Percentiles rank a stretch among this genome's conserved stretches.
Evolutionary conservation across 2,113 vertebrate genomes (phyloP).

Genomic region (Thunnus maccoyii): DNA sequence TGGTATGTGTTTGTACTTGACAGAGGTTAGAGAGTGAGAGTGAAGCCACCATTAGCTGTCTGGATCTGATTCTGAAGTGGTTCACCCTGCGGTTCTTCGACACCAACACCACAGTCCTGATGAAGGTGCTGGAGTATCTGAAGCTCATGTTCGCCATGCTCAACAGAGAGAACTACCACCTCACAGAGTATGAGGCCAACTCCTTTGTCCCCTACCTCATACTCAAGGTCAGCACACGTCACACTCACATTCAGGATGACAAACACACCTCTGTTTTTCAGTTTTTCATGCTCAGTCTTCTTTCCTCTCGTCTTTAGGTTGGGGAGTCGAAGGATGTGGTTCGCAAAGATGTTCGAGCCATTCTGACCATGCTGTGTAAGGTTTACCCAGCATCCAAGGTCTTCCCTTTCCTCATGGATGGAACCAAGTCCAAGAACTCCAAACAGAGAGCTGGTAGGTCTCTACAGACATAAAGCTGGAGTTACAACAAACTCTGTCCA

Average conservation of each 20-base stretch:
- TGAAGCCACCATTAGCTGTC: constrained; percentile 93
- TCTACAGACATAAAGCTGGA: background rate
- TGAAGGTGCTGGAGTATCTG: constrained; percentile 97
- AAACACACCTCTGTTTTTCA: no score
- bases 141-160: constrained; percentile 94
- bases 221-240: constrained; percentile 88
- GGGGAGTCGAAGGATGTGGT: constrained; percentile 97
- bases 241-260: background rate
- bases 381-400: constrained; percentile 97
- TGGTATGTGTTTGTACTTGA: background rate
- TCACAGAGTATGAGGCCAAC: constrained; percentile 95
- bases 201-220: constrained; percentile 97
- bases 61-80: constrained; percentile 98
- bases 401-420: constrained; percentile 98
- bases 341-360: constrained; percentile 95
- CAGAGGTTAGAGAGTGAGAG: constrained; percentile 95
- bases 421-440: constrained; percentile 98
- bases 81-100: constrained; percentile 97
- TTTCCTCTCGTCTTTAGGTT: constrained; percentile 83
- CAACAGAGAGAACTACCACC: constrained; percentile 92
- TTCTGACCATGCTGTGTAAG: constrained; percentile 94
- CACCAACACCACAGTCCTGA: constrained; percentile 97
- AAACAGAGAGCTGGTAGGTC: constrained; percentile 94
- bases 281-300: background rate
- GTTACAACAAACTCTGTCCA: background rate